Conservation (phyloP, 2,113 vertebrate genomes). For the Raja brachyura region DNA sequence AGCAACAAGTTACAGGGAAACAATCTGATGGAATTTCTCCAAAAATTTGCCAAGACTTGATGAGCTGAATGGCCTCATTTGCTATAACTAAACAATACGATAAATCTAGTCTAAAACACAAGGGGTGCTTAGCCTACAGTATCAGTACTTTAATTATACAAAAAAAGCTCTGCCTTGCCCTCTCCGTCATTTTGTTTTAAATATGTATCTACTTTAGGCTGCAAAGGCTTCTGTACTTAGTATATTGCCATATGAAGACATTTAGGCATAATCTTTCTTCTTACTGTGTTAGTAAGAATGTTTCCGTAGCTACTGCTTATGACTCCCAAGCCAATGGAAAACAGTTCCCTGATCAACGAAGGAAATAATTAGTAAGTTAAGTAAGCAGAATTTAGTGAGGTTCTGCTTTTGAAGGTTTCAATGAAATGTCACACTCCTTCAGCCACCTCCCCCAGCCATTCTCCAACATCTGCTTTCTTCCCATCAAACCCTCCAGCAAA, state of each 20-base stretch:
- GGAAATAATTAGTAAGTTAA: neutral
- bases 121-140: neutral
- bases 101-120: neutral
- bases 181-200: neutral
- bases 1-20: too few species aligned
- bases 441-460: too few species aligned
- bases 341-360: neutral
- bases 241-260: neutral
- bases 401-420: neutral
- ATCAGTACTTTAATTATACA: neutral
- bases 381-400: neutral
- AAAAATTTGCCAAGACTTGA: too few species aligned
- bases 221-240: neutral
- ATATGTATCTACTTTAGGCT: neutral
- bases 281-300: neutral
- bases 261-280: neutral
- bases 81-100: too few species aligned
- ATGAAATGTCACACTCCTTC: neutral
- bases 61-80: too few species aligned
- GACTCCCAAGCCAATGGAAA: neutral
- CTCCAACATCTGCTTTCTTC: neutral
- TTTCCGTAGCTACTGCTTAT: neutral
- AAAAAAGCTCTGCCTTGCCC: neutral
- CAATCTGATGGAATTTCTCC: too few species aligned
- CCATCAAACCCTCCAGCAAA: neutral